A percentile compares a stretch with the other conserved stretches of the same genome.
Conservation (phyloP, 2,797 vertebrate genomes). For the Myotis daubentonii region DNA sequence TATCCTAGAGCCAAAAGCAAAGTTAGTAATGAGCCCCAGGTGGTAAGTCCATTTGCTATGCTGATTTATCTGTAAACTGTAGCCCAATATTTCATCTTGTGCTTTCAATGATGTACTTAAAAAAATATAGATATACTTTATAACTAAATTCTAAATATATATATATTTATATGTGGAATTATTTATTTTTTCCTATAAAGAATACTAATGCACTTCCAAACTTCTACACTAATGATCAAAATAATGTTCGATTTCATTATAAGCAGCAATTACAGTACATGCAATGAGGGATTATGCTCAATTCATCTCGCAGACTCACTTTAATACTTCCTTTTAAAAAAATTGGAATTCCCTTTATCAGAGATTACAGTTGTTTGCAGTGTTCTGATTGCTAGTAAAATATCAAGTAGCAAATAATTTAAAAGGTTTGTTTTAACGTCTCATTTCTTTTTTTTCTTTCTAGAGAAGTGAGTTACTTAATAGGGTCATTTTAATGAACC, state of each 20-base stretch:
- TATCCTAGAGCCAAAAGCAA: conserved; percentile 46
- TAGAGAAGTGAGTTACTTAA: neutral
- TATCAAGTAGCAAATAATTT: conserved; percentile 12
- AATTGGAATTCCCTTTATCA: conserved; percentile 62
- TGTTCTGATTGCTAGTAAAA: neutral
- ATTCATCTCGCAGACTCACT: conserved; percentile 64
- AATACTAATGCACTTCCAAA: conserved; percentile 40
- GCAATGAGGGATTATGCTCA: conserved; percentile 52
- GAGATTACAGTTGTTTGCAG: conserved; percentile 40
- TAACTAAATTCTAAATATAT: conserved; percentile 4
- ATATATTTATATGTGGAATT: conserved; percentile 50
- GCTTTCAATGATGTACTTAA: neutral
- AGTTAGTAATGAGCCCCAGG: conserved; percentile 40
- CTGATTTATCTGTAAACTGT: neutral
- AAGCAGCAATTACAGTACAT: conserved; percentile 64
- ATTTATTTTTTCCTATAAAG: conserved; percentile 46
- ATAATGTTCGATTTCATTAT: conserved; percentile 74
- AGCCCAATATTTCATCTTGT: conserved; percentile 42
- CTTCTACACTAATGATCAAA: conserved; percentile 63
- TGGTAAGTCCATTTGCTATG: conserved; percentile 26
- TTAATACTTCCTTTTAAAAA: conserved; percentile 75
- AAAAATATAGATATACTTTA: neutral
- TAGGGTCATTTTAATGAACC: conserved; percentile 2
- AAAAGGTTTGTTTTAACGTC: neutral
- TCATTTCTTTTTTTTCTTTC: neutral